phyloP scores from a whole-genome alignment of 2,888 invertebrate genomes.

The Itoplectis maculator region DNA sequence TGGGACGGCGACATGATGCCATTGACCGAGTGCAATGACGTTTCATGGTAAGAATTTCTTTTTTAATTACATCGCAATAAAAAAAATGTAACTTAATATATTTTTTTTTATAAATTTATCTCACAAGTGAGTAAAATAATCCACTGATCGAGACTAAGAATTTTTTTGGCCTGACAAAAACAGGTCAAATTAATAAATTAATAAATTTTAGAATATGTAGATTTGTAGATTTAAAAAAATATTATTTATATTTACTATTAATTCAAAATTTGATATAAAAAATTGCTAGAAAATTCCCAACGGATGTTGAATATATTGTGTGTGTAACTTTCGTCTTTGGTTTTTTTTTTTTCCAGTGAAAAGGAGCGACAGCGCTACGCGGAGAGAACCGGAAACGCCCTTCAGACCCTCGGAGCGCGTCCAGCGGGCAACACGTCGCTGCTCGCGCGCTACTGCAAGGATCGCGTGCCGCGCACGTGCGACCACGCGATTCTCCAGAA shows the following conservation, averaged over 20 bases:
- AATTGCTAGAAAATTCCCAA: too few species aligned
- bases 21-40: slow-evolving; percentile 92
- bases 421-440: slow-evolving; percentile 91
- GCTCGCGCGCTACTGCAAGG: slow-evolving; percentile 93
- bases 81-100: too few species aligned
- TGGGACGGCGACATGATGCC: slow-evolving; percentile 91
- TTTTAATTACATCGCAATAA: too few species aligned
- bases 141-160: too few species aligned
- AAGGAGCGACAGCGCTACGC: slow-evolving; percentile 80
- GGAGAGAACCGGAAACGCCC: slow-evolving; percentile 74
- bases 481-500: slow-evolving; percentile 91
- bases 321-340: background rate
- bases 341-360: slow-evolving; percentile 77
- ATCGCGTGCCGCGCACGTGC: slow-evolving; percentile 92
- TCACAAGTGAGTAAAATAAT: too few species aligned
- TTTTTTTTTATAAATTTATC: too few species aligned
- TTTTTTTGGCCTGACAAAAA: too few species aligned
- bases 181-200: too few species aligned
- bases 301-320: background rate
- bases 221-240: background rate
- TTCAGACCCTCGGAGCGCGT: slow-evolving; percentile 74
- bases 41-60: slow-evolving; percentile 93
- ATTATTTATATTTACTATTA: background rate
- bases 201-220: too few species aligned
- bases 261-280: too few species aligned